Conservation (phyloP, 1,140 invertebrate genomes). For the Ctenoplectra terminalis region DNA sequence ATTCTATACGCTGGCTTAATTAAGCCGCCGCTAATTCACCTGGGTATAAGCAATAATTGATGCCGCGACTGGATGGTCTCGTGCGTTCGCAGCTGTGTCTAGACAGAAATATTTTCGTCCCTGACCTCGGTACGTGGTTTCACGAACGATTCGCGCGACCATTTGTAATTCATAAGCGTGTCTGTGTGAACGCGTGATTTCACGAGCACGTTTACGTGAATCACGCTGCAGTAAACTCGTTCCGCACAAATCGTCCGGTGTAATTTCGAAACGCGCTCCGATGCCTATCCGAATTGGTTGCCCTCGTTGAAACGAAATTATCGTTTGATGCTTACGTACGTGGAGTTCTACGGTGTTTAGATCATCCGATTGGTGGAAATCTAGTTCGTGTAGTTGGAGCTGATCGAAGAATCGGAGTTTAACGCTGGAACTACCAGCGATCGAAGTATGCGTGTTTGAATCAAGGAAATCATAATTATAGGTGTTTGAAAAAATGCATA, state of each 20-base stretch:
- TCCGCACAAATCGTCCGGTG: not conserved
- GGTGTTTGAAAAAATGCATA: too few species aligned
- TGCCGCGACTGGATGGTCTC: not conserved
- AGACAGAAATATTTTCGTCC: slow-evolving; percentile 13
- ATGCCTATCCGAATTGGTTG: not conserved
- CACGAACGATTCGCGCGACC: not conserved
- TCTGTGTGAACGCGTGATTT: not conserved
- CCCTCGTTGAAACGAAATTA: not conserved
- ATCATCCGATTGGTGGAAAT: too few species aligned
- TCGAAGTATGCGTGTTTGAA: too few species aligned
- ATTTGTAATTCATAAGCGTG: not conserved
- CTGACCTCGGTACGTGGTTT: slow-evolving; percentile 8
- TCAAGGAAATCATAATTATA: too few species aligned
- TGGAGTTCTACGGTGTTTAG: too few species aligned
- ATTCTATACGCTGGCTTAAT: slow-evolving; percentile 53
- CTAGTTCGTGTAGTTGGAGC: not conserved
- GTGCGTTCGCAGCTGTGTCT: not conserved
- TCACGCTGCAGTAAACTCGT: not conserved
- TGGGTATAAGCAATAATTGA: slow-evolving; percentile 43
- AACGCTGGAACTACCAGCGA: too few species aligned
- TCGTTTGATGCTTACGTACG: not conserved
- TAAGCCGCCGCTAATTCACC: slow-evolving; percentile 54
- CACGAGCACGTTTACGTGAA: not conserved
- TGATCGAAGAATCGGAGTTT: too few species aligned
- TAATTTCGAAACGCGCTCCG: not conserved